These are phyloP conservation scores for Aurelia aurita DNA, from an alignment of 30 jellyfish, hydroid and myxozoan species.

Conservation along the genomic window DNA sequence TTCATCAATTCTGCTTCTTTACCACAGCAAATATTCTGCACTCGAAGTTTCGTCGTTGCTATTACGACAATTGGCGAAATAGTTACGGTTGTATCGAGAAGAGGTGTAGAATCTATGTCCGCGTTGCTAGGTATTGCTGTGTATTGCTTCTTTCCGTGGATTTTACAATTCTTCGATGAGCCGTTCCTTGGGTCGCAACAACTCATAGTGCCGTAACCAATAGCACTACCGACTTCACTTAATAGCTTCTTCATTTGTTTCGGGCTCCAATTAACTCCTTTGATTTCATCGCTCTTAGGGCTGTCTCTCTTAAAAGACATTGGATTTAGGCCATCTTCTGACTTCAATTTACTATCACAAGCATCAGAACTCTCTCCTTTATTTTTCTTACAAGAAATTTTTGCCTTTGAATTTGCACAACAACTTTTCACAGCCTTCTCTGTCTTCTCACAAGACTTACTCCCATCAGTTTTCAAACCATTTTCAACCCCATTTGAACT, in stretches of 20 bases:
- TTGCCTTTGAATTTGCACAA: neutral
- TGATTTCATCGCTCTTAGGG: neutral
- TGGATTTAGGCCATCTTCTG: no score
- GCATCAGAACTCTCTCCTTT: neutral
- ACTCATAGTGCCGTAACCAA: neutral
- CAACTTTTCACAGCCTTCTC: neutral
- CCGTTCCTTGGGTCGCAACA: neutral
- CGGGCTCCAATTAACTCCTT: neutral
- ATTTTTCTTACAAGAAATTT: neutral
- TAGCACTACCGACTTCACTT: neutral
- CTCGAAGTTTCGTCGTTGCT: slow-evolving; percentile 73
- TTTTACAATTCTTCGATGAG: neutral
- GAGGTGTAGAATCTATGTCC: slow-evolving; percentile 16
- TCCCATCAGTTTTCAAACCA: neutral
- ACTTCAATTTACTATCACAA: neutral
- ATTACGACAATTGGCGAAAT: neutral
- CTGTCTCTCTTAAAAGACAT: neutral
- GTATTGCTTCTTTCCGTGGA: slow-evolving; percentile 9
- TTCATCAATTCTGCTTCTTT: slow-evolving; percentile 85
- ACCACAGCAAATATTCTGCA: slow-evolving; percentile 91
- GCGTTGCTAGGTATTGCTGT: slow-evolving; percentile 16
- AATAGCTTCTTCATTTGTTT: neutral
- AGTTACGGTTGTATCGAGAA: no score
- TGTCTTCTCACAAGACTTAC: neutral
- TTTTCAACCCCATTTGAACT: no score